Evolutionary conservation across 2,888 invertebrate genomes (phyloP).

Genomic region (Tetropium fuscum): DNA sequence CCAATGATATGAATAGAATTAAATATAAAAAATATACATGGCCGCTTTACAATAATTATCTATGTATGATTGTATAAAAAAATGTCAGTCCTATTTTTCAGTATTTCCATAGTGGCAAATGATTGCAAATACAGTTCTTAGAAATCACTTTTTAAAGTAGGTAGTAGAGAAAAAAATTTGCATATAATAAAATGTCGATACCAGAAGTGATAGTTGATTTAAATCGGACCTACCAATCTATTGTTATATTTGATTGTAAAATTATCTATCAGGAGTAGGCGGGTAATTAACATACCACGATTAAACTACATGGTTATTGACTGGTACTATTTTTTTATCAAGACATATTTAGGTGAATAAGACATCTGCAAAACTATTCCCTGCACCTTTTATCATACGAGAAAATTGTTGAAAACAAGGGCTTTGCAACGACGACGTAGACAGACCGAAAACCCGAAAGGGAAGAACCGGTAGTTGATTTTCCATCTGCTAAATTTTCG

Average conservation of each 20-base stretch:
- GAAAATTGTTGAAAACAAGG: too few relatives aligned
- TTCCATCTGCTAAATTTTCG: too few relatives aligned
- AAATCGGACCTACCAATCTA: not conserved
- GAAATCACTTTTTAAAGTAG: conserved; percentile 4
- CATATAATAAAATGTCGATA: conserved; percentile 1
- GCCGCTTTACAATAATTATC: not conserved
- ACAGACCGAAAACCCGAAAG: too few relatives aligned
- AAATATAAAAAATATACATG: not conserved
- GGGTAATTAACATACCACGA: not conserved
- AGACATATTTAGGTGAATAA: too few relatives aligned
- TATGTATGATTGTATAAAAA: conserved; percentile 8
- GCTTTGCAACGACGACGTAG: too few relatives aligned
- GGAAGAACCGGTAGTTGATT: too few relatives aligned
- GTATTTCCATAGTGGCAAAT: conserved; percentile 30
- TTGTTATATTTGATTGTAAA: conserved; percentile 14
- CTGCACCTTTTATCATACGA: too few relatives aligned
- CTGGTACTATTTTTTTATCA: not conserved
- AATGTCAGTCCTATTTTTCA: conserved; percentile 15
- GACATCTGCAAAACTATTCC: too few relatives aligned
- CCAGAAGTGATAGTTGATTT: conserved; percentile 14
- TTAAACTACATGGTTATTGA: not conserved
- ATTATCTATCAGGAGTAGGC: conserved; percentile 2
- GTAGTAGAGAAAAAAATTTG: not conserved
- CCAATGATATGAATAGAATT: conserved; percentile 20
- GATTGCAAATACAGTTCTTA: conserved; percentile 18